Evolutionary conservation across 2,888 invertebrate genomes (phyloP).

Genomic region (Platycnemis pennipes): DNA sequence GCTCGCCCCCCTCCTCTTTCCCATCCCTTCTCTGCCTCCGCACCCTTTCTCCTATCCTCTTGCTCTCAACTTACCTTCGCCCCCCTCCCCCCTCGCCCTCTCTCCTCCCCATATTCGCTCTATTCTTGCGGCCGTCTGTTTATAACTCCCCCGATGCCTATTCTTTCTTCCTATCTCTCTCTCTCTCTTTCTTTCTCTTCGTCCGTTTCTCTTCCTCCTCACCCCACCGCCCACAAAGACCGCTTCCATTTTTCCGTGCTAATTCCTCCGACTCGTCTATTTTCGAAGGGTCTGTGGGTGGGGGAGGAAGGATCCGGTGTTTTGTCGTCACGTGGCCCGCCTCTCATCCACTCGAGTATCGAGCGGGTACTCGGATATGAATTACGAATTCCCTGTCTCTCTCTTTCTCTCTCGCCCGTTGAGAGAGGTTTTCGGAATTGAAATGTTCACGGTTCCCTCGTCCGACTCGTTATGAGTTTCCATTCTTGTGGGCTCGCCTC

Average conservation of each 20-base stretch:
- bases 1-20: background rate
- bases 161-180: background rate
- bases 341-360: background rate
- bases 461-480: background rate
- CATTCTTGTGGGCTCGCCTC: background rate
- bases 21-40: background rate
- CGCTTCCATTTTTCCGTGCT: slow-evolving; percentile 17
- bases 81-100: background rate
- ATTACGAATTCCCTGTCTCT: no score
- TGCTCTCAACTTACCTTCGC: slow-evolving; percentile 6
- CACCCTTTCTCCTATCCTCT: background rate
- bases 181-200: background rate
- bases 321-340: background rate
- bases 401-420: background rate
- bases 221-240: background rate
- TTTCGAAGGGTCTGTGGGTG: background rate
- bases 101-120: background rate
- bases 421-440: background rate
- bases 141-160: background rate
- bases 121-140: slow-evolving; percentile 25
- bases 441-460: background rate
- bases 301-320: background rate
- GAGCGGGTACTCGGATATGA: background rate
- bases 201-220: background rate
- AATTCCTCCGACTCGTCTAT: slow-evolving; percentile 21